These are phyloP conservation scores for Champsocephalus gunnari DNA, from an alignment of 2,797 vertebrate species.

Conservation along the genomic window DNA sequence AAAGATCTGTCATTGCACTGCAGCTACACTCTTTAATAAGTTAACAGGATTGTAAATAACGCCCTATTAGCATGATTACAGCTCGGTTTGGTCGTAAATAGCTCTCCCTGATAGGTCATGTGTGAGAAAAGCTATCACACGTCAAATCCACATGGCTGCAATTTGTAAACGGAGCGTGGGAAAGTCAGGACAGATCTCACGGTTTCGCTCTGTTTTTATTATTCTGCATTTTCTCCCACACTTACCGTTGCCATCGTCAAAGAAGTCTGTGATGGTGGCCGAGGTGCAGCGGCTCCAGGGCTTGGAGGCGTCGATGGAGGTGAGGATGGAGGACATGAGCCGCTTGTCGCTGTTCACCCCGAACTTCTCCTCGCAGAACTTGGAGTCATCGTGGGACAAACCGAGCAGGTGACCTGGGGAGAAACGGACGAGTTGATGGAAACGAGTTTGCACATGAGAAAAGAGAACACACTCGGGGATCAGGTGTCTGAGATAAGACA, in stretches of 20 bases:
- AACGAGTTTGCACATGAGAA: conserved; percentile 27
- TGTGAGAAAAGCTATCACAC: background rate
- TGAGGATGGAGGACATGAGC: conserved; percentile 98
- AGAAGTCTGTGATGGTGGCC: conserved; percentile 96
- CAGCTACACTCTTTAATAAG: conserved; percentile 12
- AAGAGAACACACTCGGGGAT: conserved; percentile 36
- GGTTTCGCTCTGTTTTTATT: background rate
- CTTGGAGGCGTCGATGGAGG: conserved; percentile 96
- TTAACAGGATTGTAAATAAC: conserved; percentile 41
- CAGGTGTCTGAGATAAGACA: conserved; percentile 24
- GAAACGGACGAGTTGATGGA: background rate
- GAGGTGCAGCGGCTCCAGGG: conserved; percentile 99
- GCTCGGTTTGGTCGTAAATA: conserved; percentile 30
- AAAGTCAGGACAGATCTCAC: conserved; percentile 31
- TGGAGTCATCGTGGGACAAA: conserved; percentile 98
- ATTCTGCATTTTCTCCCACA: background rate
- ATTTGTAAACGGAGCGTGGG: conserved; percentile 28
- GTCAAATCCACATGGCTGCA: conserved; percentile 30
- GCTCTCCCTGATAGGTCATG: background rate
- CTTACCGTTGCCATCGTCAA: conserved; percentile 96
- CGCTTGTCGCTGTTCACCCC: conserved; percentile 95
- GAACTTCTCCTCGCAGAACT: conserved; percentile 97
- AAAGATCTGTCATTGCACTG: conserved; percentile 24
- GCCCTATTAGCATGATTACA: conserved; percentile 21
- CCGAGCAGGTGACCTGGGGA: conserved; percentile 94